phyloP scores from a whole-genome alignment of 2,113 vertebrate genomes.

The Otis tarda region DNA sequence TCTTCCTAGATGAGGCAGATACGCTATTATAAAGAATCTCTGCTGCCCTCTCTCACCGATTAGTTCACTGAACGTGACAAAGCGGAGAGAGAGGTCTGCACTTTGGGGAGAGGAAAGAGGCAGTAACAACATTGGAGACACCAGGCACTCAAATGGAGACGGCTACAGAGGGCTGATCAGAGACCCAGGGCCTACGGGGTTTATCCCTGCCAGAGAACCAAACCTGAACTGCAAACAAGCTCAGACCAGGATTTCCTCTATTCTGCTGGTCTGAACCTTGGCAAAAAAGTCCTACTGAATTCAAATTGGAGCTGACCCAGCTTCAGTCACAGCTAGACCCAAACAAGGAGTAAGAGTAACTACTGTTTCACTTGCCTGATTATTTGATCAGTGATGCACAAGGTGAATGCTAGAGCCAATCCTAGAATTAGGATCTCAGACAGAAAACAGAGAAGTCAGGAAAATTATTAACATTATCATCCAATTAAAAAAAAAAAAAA shows the following conservation, averaged over 20 bases:
- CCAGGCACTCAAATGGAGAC: neutral
- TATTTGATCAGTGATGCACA: neutral
- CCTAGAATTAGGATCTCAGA: neutral
- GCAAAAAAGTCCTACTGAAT: neutral
- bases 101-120: neutral
- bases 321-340: neutral
- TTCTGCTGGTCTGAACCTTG: neutral
- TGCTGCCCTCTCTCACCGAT: conserved; percentile 60
- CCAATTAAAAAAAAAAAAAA: neutral
- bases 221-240: neutral
- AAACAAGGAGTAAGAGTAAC: neutral
- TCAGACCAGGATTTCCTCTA: neutral
- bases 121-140: neutral
- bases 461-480: neutral
- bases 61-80: neutral
- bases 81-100: neutral
- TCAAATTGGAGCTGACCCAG: neutral
- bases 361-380: neutral
- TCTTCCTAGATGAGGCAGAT: neutral
- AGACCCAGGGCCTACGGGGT: neutral
- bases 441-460: neutral
- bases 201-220: neutral
- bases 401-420: neutral
- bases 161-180: neutral
- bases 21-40: conserved; percentile 10